These are phyloP conservation scores for Lordiphosa andalusiaca DNA, from an alignment of 2,888 invertebrate genomes.

Conservation along the genomic window DNA sequence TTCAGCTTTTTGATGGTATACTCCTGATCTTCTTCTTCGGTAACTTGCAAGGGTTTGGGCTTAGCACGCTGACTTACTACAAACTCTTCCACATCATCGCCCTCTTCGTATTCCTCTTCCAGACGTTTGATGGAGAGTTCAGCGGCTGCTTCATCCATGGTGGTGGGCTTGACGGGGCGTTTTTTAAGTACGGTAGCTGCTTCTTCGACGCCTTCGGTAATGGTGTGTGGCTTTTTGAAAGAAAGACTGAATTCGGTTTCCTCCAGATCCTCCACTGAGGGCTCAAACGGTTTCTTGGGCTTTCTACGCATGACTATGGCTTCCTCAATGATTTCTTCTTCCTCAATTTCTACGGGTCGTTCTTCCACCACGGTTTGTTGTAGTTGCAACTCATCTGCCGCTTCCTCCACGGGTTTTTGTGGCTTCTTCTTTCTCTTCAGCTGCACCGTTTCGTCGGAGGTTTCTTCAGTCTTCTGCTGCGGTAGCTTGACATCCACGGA, in stretches of 20 bases:
- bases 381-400: conserved; percentile 77
- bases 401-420: conserved; percentile 70
- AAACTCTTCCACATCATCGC: conserved; percentile 82
- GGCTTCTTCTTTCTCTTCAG: conserved; percentile 78
- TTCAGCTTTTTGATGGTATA: conserved; percentile 88
- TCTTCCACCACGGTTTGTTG: conserved; percentile 74
- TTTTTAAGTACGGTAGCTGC: conserved; percentile 79
- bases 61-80: conserved; percentile 81
- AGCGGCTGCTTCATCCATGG: conserved; percentile 78
- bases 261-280: conserved; percentile 75
- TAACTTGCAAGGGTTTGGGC: conserved; percentile 80
- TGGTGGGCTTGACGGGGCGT: conserved; percentile 67
- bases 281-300: conserved; percentile 67
- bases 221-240: conserved; percentile 79
- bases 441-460: conserved; percentile 75
- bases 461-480: conserved; percentile 75
- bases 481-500: conserved; percentile 74
- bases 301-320: conserved; percentile 74
- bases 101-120: conserved; percentile 78
- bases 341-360: conserved; percentile 82
- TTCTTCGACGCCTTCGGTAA: conserved; percentile 80
- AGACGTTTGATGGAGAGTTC: conserved; percentile 78
- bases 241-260: conserved; percentile 78
- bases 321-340: conserved; percentile 81
- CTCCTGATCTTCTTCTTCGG: conserved; percentile 85